Conservation (phyloP, 2,888 invertebrate genomes). For the Stenotaenia linearis region DNA sequence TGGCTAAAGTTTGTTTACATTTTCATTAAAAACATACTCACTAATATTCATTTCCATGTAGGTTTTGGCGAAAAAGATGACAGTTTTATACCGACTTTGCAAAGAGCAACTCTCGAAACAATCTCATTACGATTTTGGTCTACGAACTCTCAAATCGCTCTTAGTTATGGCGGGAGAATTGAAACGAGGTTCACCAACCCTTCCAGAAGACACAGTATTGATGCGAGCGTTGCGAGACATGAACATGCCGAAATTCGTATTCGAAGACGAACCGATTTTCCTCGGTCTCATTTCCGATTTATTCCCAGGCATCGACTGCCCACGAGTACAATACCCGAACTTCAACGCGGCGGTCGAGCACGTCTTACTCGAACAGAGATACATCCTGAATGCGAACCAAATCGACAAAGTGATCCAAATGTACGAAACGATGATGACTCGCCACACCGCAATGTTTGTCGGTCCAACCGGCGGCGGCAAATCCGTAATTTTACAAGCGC, state of each 20-base stretch:
- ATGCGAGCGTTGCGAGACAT: conserved; percentile 83
- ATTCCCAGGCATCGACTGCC: conserved; percentile 85
- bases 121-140: conserved; percentile 88
- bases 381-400: conserved; percentile 64
- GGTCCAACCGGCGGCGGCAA: conserved; percentile 93
- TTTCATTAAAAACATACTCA: neutral
- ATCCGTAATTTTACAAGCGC: conserved; percentile 70
- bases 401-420: conserved; percentile 83
- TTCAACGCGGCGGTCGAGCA: conserved; percentile 72
- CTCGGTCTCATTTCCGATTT: conserved; percentile 79
- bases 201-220: conserved; percentile 76
- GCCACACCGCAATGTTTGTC: conserved; percentile 85
- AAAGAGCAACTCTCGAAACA: conserved; percentile 85
- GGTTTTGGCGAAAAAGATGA: conserved; percentile 87
- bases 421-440: conserved; percentile 91
- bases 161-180: conserved; percentile 85
- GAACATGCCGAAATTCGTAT: conserved; percentile 89
- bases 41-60: conserved; percentile 39
- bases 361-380: conserved; percentile 61
- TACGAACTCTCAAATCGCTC: conserved; percentile 84
- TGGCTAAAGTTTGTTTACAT: conserved; percentile 63
- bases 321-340: conserved; percentile 77
- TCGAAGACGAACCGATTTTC: conserved; percentile 84
- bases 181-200: conserved; percentile 67
- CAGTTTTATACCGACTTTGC: conserved; percentile 78